Base-by-base conservation (phyloP, 1,140 invertebrate genomes). In the Drosophila equinoxialis region DNA sequence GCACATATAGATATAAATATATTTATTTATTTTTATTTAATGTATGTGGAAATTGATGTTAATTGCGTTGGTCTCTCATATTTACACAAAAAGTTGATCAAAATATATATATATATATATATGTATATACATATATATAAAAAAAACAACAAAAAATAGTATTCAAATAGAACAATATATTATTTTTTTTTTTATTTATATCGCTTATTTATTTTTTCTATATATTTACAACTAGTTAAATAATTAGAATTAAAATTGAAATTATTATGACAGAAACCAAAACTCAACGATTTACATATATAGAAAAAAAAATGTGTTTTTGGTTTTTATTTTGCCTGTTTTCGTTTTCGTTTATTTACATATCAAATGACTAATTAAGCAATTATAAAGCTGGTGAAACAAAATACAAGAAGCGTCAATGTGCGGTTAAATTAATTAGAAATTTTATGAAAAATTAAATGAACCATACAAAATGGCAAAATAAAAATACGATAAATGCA, bases 281-380 rank as follows among this genome's bases (percentile, higher is more conserved):
- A 51, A 23, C 17, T 39, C 45, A 51, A 51, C 45, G 23, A 51
- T 39, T 39, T 39, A 39, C 10, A 39, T 39, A 37, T 37, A 2
- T 30, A 5, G 5, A 23, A 48, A 20, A 17, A 48, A 51, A 51
- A 51, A 14, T 61, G 17, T 17, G 1, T 41, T 37, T 61, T 61
- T 23, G 33, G 14, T 61, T 62, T 62, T 62, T 62, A 26, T 37
- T 37, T 35, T 58, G 17, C 30, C n/a, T 33, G 4, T 30, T 35
- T 14, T 35, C 57, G 17, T 59, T 37, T 59, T 69, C 65, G 65
- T 59, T 59, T 59, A 59, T 59, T 59, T 59, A 59, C 57, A 59
- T 59, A 59, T 59, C 30, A 33, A 41, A 41, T 70, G 10, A 42
- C n/a, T 61, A 63, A 68, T 76, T 76, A 68, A 74, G 51, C 58